These are phyloP conservation scores for Myopa tessellatipennis DNA, from an alignment of 2,888 invertebrate genomes.

Conservation along the genomic window DNA sequence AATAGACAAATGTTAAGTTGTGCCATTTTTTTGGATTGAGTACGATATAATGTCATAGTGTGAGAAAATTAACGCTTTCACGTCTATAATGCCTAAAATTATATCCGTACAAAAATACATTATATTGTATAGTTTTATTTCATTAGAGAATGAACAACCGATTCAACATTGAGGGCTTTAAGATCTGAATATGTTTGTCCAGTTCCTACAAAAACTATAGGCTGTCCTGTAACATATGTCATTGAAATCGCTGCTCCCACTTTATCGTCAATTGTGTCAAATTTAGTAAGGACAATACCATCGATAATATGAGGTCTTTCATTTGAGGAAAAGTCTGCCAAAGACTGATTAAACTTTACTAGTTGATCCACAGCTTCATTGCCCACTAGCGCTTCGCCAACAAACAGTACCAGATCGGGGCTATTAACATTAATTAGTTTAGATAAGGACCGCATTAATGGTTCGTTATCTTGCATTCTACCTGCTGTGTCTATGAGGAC, in stretches of 20 bases:
- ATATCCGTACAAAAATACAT: too few relatives aligned
- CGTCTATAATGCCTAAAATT: too few relatives aligned
- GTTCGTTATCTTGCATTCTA: constrained; percentile 99
- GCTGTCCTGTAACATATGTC: constrained; percentile 99
- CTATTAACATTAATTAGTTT: constrained; percentile 98
- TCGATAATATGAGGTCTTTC: constrained; percentile 92
- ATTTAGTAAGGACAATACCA: constrained; percentile 98
- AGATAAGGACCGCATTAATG: constrained; percentile 96
- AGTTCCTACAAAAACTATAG: constrained; percentile 93
- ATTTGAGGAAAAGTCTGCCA: constrained; percentile 89
- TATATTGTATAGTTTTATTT: constrained; percentile 71
- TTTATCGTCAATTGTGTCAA: constrained; percentile 99
- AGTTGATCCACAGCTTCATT: constrained; percentile 99
- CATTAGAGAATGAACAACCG: constrained; percentile 96
- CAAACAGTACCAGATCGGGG: constrained; percentile 98
- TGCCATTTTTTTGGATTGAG: too few relatives aligned
- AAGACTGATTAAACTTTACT: constrained; percentile 97
- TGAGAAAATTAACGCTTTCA: too few relatives aligned
- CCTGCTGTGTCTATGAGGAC: constrained; percentile 99
- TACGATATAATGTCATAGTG: too few relatives aligned
- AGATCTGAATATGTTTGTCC: constrained; percentile 99
- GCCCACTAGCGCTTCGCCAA: constrained; percentile 99
- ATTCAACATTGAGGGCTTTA: constrained; percentile 94
- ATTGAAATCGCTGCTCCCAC: constrained; percentile 99
- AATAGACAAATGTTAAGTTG: too few relatives aligned